Evolutionary conservation across 2,797 vertebrate genomes (phyloP), one percentile per base, ranked within the genome.

Genomic region (Halcyon badia): DNA sequence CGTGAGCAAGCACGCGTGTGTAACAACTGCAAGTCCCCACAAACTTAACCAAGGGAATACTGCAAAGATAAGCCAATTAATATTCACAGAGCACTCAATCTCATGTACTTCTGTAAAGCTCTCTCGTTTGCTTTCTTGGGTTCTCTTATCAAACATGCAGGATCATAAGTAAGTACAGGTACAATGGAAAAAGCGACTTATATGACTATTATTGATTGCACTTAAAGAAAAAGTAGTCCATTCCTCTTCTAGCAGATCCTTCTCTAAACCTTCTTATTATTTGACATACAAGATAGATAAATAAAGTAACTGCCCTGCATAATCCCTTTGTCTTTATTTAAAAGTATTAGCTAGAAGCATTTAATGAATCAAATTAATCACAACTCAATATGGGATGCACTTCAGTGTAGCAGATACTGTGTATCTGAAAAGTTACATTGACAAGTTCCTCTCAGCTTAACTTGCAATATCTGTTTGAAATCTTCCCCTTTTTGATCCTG

Each of bases 261-360:
- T 68, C 83, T 42, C 69, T 30, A 52, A 51, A 26, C 28, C 5
- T 69, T 91, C 72, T 86, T 76, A 48, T 19, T 66, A 48, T 83
- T 80, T 28, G 35, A 35, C 58, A 93, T 5, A 4, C 71, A 83
- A 26, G 57, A 75, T 39, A 51, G 51, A 62, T 30, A 83, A 46
- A 35, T 35, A 84, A 89, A 95, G 66, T 71, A 95, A 95, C 81
- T 92, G 91, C 66, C 94, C 96, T 95, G 85, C 93, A 86, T 71
- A 97, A 86, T 80, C 68, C 84, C 81, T 80, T 93, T 87, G 84
- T 92, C 84, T 92, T 15, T 71, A 83, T 92, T 97, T 97, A 51
- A 79, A 92, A 89, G 33, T 89, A 96, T 83, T 94, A 97, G 87
- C 79, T 95, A 87, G 94, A 97, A 97, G 84, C 76, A 89, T 87